Evolutionary conservation across 2,113 vertebrate genomes (phyloP).

Genomic region (Zootoca vivipara): DNA sequence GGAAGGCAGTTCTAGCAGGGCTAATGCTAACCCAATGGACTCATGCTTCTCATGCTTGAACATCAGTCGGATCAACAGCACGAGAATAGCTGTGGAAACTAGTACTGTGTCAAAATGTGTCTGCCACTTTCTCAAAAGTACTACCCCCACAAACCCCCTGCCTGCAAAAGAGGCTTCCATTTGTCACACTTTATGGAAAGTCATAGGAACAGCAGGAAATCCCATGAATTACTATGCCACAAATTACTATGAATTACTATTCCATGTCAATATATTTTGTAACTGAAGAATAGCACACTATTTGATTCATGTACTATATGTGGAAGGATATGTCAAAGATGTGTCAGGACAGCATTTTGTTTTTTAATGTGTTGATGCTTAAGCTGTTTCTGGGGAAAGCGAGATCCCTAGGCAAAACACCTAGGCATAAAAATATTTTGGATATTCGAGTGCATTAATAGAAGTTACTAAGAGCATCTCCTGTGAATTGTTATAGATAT

Average conservation of each 20-base stretch:
- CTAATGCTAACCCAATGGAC: neutral
- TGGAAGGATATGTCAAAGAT: constrained; percentile 45
- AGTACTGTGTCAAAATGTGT: neutral
- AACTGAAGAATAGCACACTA: constrained; percentile 34
- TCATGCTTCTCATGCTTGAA: neutral
- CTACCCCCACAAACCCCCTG: neutral
- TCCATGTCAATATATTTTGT: neutral
- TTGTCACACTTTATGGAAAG: neutral
- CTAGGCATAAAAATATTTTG: constrained; percentile 10
- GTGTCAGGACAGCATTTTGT: constrained; percentile 22
- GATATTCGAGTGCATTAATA: constrained; percentile 9
- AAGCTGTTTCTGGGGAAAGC: constrained; percentile 38
- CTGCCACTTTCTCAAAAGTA: too few relatives aligned
- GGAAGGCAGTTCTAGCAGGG: neutral
- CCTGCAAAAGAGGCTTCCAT: neutral
- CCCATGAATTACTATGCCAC: constrained; percentile 12
- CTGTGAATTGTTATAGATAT: constrained; percentile 20
- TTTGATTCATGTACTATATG: constrained; percentile 34
- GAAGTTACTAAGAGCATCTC: constrained; percentile 11
- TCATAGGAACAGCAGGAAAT: neutral
- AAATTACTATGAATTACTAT: constrained; percentile 10
- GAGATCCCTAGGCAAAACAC: constrained; percentile 36
- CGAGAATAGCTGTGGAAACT: neutral
- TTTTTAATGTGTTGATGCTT: constrained; percentile 45
- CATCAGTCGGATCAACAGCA: neutral